Percentiles rank a stretch among this genome's conserved stretches.
Conservation (phyloP, 2,113 vertebrate species). For the Semnornis frantzii region DNA sequence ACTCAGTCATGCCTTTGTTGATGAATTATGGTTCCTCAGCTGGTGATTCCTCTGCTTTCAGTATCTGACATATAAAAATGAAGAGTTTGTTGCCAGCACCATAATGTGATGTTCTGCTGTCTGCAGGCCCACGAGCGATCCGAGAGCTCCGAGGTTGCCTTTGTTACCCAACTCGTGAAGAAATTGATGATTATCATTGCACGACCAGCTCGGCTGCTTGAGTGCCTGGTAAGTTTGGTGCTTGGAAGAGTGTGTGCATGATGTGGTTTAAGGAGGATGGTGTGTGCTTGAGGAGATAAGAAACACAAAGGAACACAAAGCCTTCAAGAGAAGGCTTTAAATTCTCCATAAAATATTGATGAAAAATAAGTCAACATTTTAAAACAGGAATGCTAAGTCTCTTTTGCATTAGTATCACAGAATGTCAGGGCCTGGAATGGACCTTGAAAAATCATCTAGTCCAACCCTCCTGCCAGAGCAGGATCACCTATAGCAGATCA, state of each 20-base stretch:
- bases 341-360: not conserved
- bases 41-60: not conserved
- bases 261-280: not conserved
- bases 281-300: not conserved
- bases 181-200: constrained; percentile 97
- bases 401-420: not conserved
- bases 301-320: not conserved
- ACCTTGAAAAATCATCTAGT: too few relatives aligned
- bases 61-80: not conserved
- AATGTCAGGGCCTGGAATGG: too few relatives aligned
- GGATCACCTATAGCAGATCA: too few relatives aligned
- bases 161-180: constrained; percentile 93
- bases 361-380: not conserved
- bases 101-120: not conserved
- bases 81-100: not conserved
- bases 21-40: not conserved
- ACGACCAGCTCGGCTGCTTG: constrained; percentile 91
- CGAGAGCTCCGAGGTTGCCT: constrained; percentile 92
- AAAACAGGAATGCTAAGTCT: too few relatives aligned
- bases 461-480: too few relatives aligned
- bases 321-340: not conserved
- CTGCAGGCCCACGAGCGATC: constrained; percentile 93
- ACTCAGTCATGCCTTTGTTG: not conserved
- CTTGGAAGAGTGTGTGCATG: not conserved
- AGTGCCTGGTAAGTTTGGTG: constrained; percentile 90